Base-by-base conservation (phyloP, 2,797 vertebrate genomes). In the Alauda arvensis region DNA sequence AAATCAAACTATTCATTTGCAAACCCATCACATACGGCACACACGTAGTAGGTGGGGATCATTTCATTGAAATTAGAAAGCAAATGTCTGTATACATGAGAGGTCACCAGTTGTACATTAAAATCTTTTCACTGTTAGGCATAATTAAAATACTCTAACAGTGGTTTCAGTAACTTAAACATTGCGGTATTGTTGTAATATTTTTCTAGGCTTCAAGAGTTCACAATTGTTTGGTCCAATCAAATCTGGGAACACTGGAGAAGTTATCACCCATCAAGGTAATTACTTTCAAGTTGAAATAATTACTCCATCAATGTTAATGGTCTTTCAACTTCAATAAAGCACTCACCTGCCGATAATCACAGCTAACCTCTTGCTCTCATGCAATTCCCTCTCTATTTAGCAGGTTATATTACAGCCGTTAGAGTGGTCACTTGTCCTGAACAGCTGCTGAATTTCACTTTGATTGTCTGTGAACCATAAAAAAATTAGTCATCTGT, bases 301-400 rank as follows among this genome's bases (percentile, higher is more conserved):
- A 98, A 98, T 98, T 98, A 98, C 97, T 98, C 98, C 97, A 98
- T 98, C 97, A 98, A 98, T 98, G 97, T 98, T 98, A 98, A 98
- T 98, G 97, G 97, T 97, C 97, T 98, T 97, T 98, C 97, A 97
- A 98, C 98, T 98, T 97, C 97, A 98, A 98, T 98, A 98, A 98
- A 98, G 97, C 98, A 97, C 97, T 98, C 97, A 97, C 97, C 97
- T 97, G 97, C 97, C 97, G 95, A 98, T 98, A 98, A 97, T 97
- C 97, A 97, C 95, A 34, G 96, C 97, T 98, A 97, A 98, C 97
- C 97, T 97, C 97, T 96, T 96, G 97, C 96, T 97, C 97, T 97
- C 95, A 96, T 97, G 97, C 96, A 97, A 98, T 97, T 98, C 97
- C 97, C 97, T 97, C 97, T 97, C 97, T 98, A 97, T 98, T 97